Evolutionary conservation across 1,140 invertebrate species (phyloP), one percentile per base, ranked within the genome.

Genomic region (honey bee (Apis mellifera)): DNA sequence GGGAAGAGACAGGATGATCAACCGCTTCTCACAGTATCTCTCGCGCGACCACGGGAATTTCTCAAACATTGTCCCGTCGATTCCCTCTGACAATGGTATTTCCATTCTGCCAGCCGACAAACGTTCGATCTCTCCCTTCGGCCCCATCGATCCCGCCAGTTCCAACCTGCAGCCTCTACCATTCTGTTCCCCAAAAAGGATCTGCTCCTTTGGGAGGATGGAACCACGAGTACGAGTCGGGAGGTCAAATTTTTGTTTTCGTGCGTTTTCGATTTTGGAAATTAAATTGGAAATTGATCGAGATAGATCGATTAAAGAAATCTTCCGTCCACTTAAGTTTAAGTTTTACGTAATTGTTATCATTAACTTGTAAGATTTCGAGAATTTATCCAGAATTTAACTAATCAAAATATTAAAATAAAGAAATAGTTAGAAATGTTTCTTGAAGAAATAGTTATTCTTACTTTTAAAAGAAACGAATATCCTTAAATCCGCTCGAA

Each of bases 61-160:
- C 86, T 85, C 83, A 84, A 89, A 88, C 86, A 86, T 88, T 84
- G 78, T 86, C 74, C 84, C 83, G 86, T 89, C 84, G 70, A 74
- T 78, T 62, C 62, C 19, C 23, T 66, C 70, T 52, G 81, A 83
- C 87, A 86, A 86, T 86, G 81, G 80, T 80, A 88, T 89, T 88
- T 88, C 86, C 87, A 88, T 88, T 88, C 86, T 50, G 72, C 77
- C 66, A 68, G 74, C 90, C 89, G 88, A 90, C 89, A 90, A 90
- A 90, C 90, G 87, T 83, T 83, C 77, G 74, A 82, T 80, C 82
- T 75, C 70, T 42, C 32, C 32, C 71, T 83, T 66, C 52, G 70
- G 73, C 71, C 66, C 78, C 81, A 83, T 88, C 84, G 84, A 87
- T 84, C 80, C 78, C 64, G 32, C 17, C 48, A 55, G 57, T 59